These are phyloP conservation scores for Onychorhynchus coronatus DNA, from an alignment of 2,113 vertebrate species.

Conservation along the genomic window DNA sequence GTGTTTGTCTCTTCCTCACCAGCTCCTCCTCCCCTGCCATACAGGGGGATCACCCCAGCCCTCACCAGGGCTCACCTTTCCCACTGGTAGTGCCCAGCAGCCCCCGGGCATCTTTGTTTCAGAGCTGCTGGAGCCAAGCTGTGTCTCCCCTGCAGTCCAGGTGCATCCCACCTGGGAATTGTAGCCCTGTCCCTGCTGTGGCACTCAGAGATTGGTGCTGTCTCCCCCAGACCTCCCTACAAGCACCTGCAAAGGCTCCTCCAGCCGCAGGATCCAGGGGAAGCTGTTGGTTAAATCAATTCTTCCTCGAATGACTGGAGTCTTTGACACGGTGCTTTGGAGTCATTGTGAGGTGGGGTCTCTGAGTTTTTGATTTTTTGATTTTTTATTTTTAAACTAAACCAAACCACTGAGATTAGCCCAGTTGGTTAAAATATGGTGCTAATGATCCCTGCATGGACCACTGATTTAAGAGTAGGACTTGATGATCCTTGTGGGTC, in stretches of 20 bases:
- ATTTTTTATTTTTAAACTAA: background rate
- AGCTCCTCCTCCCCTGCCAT: background rate
- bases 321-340: background rate
- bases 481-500: background rate
- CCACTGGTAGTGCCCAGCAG: fast-evolving
- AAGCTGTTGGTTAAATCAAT: fast-evolving
- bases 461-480: background rate
- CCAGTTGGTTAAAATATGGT: background rate
- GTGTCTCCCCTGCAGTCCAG: background rate
- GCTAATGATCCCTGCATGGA: background rate
- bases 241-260: background rate
- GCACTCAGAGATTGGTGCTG: background rate
- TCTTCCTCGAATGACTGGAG: fast-evolving
- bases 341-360: fast-evolving
- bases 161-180: background rate
- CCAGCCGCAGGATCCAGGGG: fast-evolving
- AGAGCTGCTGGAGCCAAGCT: background rate
- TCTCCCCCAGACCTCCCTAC: no score
- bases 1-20: background rate
- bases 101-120: background rate
- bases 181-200: background rate
- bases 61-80: background rate
- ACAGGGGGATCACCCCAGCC: fast-evolving
- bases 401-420: background rate
- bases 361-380: background rate